A percentile compares a stretch with the other conserved stretches of the same genome.
Conservation (phyloP, 1,140 invertebrate species). For the Portunus trituberculatus region DNA sequence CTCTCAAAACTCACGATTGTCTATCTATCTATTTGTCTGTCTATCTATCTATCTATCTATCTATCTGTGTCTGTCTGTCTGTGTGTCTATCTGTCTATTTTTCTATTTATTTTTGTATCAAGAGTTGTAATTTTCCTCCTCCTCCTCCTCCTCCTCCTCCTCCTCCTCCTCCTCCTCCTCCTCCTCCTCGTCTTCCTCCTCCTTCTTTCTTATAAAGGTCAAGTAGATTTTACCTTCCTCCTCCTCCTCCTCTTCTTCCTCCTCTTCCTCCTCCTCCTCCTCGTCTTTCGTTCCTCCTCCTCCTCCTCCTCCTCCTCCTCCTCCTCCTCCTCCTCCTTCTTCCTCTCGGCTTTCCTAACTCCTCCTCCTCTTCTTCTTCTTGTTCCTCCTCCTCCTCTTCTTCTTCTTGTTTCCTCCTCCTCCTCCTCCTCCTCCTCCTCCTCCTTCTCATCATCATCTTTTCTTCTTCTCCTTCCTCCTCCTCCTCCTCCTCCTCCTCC, state of each 20-base stretch:
- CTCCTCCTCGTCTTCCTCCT: not conserved
- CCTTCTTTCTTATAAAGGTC: slow-evolving; percentile 24
- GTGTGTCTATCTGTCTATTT: not conserved
- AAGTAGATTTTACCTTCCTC: slow-evolving; percentile 2
- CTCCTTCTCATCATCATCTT: no score
- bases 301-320: not conserved
- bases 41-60: slow-evolving; percentile 37
- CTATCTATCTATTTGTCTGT: slow-evolving; percentile 16
- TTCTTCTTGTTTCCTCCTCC: not conserved
- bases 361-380: not conserved
- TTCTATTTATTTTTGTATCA: not conserved
- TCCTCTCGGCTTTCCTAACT: not conserved
- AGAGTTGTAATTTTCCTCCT: no score
- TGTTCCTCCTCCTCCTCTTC: not conserved
- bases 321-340: not conserved
- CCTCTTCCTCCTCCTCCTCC: no score
- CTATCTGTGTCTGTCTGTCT: not conserved
- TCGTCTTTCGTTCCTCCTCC: not conserved
- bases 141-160: not conserved
- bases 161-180: not conserved
- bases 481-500: slow-evolving; percentile 21
- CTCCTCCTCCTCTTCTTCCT: not conserved
- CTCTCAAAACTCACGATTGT: not conserved
- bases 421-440: not conserved
- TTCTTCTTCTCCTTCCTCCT: not conserved